Evolutionary conservation across 2,797 vertebrate species (phyloP).

Genomic region (Tragopan temminckii): DNA sequence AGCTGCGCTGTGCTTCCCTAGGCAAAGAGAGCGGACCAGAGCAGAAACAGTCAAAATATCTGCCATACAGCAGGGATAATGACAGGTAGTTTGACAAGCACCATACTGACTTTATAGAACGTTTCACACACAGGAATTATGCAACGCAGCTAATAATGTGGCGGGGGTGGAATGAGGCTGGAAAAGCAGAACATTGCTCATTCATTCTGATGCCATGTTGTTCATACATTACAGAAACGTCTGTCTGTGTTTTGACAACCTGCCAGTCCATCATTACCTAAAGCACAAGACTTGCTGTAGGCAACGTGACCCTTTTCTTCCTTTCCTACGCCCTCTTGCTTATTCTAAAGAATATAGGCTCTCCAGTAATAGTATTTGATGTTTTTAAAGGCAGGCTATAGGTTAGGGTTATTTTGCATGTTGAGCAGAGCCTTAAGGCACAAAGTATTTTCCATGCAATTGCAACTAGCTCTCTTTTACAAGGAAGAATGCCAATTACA

Average conservation of each 20-base stretch:
- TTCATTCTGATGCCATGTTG: conserved; percentile 31
- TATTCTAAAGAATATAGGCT: conserved; percentile 7
- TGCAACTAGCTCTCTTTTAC: neutral
- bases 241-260: conserved; percentile 62
- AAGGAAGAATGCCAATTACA: neutral
- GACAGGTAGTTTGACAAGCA: conserved; percentile 68
- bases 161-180: conserved; percentile 2
- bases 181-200: conserved; percentile 34
- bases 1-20: neutral
- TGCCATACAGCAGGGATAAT: conserved; percentile 31
- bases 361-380: conserved; percentile 3
- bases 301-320: conserved; percentile 61
- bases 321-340: conserved; percentile 44
- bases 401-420: conserved; percentile 21
- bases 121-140: conserved; percentile 59
- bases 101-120: conserved; percentile 53
- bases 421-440: conserved; percentile 14
- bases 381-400: conserved; percentile 21
- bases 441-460: neutral
- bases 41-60: conserved; percentile 15
- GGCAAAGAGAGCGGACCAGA: neutral
- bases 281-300: conserved; percentile 42
- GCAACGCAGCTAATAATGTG: conserved; percentile 20
- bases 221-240: conserved; percentile 1
- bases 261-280: conserved; percentile 51